Conservation (phyloP, 1,140 invertebrate genomes). For the Pseudomyrmex gracilis region DNA sequence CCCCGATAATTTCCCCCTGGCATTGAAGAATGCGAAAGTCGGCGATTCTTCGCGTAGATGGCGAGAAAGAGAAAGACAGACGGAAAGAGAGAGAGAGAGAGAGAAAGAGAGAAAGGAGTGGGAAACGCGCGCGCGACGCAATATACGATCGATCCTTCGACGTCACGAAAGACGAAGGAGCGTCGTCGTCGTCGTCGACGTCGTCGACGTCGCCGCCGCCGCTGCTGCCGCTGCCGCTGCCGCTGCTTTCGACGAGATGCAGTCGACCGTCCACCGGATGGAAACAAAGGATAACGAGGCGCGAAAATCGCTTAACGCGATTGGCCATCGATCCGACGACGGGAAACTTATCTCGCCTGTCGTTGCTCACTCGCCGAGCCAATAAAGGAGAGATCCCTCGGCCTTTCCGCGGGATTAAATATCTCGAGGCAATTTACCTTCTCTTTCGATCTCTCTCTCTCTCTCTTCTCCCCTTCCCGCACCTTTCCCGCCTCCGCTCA, state of each 20-base stretch:
- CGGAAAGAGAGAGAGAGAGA: slow-evolving; percentile 28
- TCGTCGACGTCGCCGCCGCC: slow-evolving; percentile 28
- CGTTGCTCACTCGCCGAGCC: slow-evolving; percentile 76
- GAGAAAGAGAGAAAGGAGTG: too few relatives aligned
- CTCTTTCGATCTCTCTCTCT: slow-evolving; percentile 46
- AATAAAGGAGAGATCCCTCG: slow-evolving; percentile 82
- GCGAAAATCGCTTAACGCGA: slow-evolving; percentile 83
- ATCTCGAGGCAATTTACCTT: slow-evolving; percentile 82
- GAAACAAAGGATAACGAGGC: slow-evolving; percentile 84
- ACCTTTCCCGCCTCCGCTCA: neutral
- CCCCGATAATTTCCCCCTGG: slow-evolving; percentile 54
- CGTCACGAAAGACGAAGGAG: slow-evolving; percentile 40
- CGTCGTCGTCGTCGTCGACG: slow-evolving; percentile 34
- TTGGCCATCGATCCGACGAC: slow-evolving; percentile 80
- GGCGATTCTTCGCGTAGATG: slow-evolving; percentile 47
- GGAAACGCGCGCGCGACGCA: slow-evolving; percentile 31
- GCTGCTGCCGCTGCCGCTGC: slow-evolving; percentile 24
- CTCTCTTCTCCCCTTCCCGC: slow-evolving; percentile 27
- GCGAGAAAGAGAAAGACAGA: slow-evolving; percentile 8
- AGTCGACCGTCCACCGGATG: slow-evolving; percentile 65
- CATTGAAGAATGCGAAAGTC: slow-evolving; percentile 61
- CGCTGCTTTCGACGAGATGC: slow-evolving; percentile 39
- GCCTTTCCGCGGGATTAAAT: slow-evolving; percentile 82
- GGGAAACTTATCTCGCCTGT: slow-evolving; percentile 81
- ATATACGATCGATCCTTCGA: slow-evolving; percentile 56